phyloP scores from a whole-genome alignment of 1,140 invertebrate species.

The Hirudo medicinalis region DNA sequence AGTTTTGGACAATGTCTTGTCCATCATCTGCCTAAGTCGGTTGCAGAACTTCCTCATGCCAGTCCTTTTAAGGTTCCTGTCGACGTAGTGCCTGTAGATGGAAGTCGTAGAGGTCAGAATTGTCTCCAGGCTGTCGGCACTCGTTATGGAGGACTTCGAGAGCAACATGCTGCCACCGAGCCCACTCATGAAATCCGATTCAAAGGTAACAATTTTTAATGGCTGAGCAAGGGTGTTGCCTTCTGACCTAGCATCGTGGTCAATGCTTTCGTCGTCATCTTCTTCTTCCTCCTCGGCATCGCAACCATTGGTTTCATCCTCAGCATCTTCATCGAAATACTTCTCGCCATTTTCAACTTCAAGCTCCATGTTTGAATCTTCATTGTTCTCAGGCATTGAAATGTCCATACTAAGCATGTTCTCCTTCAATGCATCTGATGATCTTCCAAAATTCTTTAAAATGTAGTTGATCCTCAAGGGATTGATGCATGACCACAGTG shows the following conservation, averaged over 20 bases:
- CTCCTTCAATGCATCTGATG: not conserved
- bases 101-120: slow-evolving; percentile 29
- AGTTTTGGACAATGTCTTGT: slow-evolving; percentile 37
- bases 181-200: not conserved
- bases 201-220: no score
- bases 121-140: slow-evolving; percentile 20
- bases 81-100: slow-evolving; percentile 58
- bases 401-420: not conserved
- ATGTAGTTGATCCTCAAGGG: not conserved
- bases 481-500: slow-evolving; percentile 38
- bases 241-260: slow-evolving; percentile 8
- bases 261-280: not conserved
- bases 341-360: slow-evolving; percentile 23
- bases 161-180: not conserved
- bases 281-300: slow-evolving; percentile 11
- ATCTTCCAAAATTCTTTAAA: not conserved
- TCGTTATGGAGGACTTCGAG: slow-evolving; percentile 19
- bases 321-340: slow-evolving; percentile 17
- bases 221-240: slow-evolving; percentile 17
- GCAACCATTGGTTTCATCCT: not conserved
- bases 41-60: slow-evolving; percentile 57
- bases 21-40: slow-evolving; percentile 37
- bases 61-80: slow-evolving; percentile 69
- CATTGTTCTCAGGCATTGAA: slow-evolving; percentile 29
- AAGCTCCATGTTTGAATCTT: slow-evolving; percentile 22